Evolutionary conservation across 1,140 invertebrate species (phyloP).

Genomic region (Pollicipes pollicipes): DNA sequence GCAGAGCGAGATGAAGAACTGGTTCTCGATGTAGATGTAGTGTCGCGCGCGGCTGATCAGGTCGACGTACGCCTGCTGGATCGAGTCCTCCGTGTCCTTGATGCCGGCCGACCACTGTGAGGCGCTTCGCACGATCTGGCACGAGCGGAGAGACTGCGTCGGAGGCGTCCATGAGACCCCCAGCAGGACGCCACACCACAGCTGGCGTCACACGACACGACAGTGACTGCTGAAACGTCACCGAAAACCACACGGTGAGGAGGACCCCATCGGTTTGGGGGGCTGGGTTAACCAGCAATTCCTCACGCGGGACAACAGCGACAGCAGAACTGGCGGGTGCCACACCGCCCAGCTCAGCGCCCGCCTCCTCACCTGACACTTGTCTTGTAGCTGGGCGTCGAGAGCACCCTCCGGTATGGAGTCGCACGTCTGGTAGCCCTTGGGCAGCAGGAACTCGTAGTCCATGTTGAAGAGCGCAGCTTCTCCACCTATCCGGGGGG

Average conservation of each 20-base stretch:
- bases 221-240: too few relatives aligned
- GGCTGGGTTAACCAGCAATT: too few relatives aligned
- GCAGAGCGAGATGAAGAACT: slow-evolving; percentile 78
- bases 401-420: neutral
- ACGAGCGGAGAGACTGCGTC: slow-evolving; percentile 6
- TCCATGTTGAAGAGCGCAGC: slow-evolving; percentile 47
- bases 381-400: slow-evolving; percentile 4
- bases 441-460: slow-evolving; percentile 82
- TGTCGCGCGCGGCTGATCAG: slow-evolving; percentile 78
- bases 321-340: too few relatives aligned
- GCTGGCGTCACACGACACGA: too few relatives aligned
- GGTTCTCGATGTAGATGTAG: slow-evolving; percentile 94
- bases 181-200: neutral
- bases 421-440: slow-evolving; percentile 31
- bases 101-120: slow-evolving; percentile 84
- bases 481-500: slow-evolving; percentile 22
- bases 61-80: slow-evolving; percentile 84
- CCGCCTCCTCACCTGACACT: slow-evolving; percentile 38
- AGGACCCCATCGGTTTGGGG: too few relatives aligned
- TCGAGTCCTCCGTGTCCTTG: slow-evolving; percentile 68
- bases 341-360: too few relatives aligned
- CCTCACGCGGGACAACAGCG: too few relatives aligned
- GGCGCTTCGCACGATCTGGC: slow-evolving; percentile 66
- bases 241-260: too few relatives aligned
- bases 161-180: slow-evolving; percentile 2